These are phyloP conservation scores for Peromyscus polionotus DNA, from an alignment of 2,113 vertebrate genomes.

Conservation along the genomic window DNA sequence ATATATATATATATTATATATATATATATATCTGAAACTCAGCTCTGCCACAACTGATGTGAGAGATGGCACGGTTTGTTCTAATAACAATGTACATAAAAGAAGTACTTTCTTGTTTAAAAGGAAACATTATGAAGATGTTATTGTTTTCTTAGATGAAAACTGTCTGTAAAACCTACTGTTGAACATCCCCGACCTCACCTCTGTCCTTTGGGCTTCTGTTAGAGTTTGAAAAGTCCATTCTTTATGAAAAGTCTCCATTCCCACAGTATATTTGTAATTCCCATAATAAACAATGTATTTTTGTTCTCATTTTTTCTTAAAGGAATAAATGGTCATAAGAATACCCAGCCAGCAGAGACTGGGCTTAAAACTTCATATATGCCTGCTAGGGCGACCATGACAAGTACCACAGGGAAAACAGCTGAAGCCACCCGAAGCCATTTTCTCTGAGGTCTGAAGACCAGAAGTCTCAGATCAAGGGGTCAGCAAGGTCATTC, in stretches of 20 bases:
- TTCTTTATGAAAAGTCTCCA: not conserved
- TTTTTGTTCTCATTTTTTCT: not conserved
- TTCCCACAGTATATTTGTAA: not conserved
- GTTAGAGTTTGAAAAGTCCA: not conserved
- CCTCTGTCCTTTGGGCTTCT: not conserved
- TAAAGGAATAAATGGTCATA: not conserved
- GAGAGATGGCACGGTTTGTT: not conserved
- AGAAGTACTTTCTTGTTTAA: not conserved
- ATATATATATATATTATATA: too few species aligned
- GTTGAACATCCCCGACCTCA: too few species aligned
- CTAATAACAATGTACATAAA: not conserved
- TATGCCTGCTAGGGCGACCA: not conserved
- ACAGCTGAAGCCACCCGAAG: not conserved
- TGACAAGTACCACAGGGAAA: not conserved
- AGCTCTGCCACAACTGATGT: not conserved
- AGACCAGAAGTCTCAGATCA: not conserved
- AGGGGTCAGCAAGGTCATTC: not conserved
- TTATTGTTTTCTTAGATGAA: not conserved
- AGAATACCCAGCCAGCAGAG: not conserved
- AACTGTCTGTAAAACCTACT: not conserved
- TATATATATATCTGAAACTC: not conserved
- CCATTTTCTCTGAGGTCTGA: not conserved
- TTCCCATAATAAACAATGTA: not conserved
- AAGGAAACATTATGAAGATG: not conserved
- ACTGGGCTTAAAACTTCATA: not conserved